Base-by-base conservation (phyloP, 2,797 vertebrate genomes). In the Hephaestus fuliginosus region DNA sequence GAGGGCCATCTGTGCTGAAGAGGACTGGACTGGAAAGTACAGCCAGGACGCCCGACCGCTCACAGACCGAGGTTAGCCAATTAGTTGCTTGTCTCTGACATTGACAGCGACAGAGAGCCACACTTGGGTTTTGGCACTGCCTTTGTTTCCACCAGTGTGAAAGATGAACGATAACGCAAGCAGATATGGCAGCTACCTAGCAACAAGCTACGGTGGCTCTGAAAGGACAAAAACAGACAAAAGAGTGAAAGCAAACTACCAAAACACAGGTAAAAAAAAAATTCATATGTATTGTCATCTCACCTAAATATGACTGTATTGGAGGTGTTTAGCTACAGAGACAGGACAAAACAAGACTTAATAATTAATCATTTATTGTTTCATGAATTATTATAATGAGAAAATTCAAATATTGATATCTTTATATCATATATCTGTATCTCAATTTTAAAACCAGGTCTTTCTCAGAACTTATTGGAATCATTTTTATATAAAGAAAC, bases 1-100 rank as follows among this genome's bases (percentile, higher is more conserved):
- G 28, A 83, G 74, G 62, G 80, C 80, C 89, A 61, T 86, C 83
- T 89, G 84, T 52, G 58, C 56, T 43, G 2, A n/a, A 76, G 70
- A 62, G 75, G 58, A 51, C 44, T 3, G 56, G 67, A 71, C 60
- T 0, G 7, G 53, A 22, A 17, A 10, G 49, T 57, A 41, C 67
- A 78, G 74, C 75, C 67, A 36, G 30, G 10, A 17, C 1, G n/a
- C 15, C 41, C 3, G 25, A 28, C 1, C 1, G 60, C 41, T 60
- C 48, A 9, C 2, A 57, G 36, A n/a, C 14, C 63, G 65, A 51
- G 60, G 43, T 57, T 43, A 70, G 13, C 41, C 80, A 68, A 39
- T 30, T 43, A 36, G 22, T 25, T 51, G 53, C 3, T 51, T 56
- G 68, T 39, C 48, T 74, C 80, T 83, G 77, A 83, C 81, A 25